Conservation (phyloP, 2,797 vertebrate genomes). For the Pseudochaenichthys georgianus region DNA sequence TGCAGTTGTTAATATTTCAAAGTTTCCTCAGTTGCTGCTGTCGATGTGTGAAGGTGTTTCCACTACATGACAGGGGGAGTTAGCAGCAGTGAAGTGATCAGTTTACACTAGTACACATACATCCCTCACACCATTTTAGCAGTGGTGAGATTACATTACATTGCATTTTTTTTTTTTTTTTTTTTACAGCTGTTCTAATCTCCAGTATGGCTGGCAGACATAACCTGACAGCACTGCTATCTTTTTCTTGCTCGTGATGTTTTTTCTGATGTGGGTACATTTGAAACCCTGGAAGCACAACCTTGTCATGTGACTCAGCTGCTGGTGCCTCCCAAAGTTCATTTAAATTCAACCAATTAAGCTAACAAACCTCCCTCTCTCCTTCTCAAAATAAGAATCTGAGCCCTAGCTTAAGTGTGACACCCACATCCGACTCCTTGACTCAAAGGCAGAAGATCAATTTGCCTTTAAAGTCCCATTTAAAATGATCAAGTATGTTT, state of each 20-base stretch:
- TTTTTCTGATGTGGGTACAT: slow-evolving; percentile 42
- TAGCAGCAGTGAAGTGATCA: slow-evolving; percentile 16
- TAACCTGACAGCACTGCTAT: slow-evolving; percentile 36
- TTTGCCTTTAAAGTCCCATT: slow-evolving; percentile 54
- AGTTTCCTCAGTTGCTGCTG: not conserved
- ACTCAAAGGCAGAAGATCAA: slow-evolving; percentile 64
- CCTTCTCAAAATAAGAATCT: slow-evolving; percentile 68
- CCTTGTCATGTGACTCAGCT: slow-evolving; percentile 52
- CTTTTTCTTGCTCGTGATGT: slow-evolving; percentile 23
- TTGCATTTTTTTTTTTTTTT: too few species aligned
- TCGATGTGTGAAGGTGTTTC: slow-evolving; percentile 13
- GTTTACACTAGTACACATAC: slow-evolving; percentile 4
- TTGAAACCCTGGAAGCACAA: slow-evolving; percentile 55
- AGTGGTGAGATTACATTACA: slow-evolving; percentile 6
- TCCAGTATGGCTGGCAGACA: slow-evolving; percentile 26
- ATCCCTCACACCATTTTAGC: slow-evolving; percentile 24
- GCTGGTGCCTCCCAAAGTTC: slow-evolving; percentile 56
- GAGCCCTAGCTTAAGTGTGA: slow-evolving; percentile 68
- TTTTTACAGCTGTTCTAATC: slow-evolving; percentile 4
- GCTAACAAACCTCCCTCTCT: slow-evolving; percentile 53
- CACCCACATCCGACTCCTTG: slow-evolving; percentile 64
- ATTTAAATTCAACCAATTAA: slow-evolving; percentile 73
- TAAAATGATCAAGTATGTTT: slow-evolving; percentile 62
- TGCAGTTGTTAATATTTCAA: not conserved
- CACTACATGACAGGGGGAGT: not conserved